phyloP scores from a whole-genome alignment of 2,797 vertebrate genomes.

The Coreius guichenoti region DNA sequence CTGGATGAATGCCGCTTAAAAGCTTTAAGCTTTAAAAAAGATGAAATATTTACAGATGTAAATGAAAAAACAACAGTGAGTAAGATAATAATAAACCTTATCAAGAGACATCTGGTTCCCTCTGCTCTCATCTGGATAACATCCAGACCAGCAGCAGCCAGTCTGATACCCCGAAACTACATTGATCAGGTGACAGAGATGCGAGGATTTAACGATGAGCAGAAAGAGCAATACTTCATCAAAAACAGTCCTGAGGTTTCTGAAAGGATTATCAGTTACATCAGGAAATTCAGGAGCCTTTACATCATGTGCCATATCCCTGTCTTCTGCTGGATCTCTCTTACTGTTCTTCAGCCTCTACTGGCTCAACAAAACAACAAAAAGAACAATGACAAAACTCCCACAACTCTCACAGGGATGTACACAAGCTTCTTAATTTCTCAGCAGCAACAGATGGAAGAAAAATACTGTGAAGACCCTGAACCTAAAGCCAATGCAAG shows the following conservation, averaged over 20 bases:
- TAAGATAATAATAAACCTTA: too few relatives aligned
- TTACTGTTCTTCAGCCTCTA: neutral
- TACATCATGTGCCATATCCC: neutral
- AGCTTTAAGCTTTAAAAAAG: too few relatives aligned
- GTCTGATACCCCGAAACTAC: too few relatives aligned
- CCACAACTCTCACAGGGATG: conserved; percentile 24
- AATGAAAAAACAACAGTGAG: too few relatives aligned
- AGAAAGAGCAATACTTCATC: neutral
- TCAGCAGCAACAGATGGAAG: neutral
- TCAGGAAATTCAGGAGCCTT: neutral
- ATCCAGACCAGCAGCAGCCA: too few relatives aligned
- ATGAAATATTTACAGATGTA: too few relatives aligned
- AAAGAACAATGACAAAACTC: neutral
- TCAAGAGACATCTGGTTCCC: too few relatives aligned
- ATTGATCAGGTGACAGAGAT: too few relatives aligned
- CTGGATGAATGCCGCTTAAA: too few relatives aligned
- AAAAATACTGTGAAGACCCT: neutral
- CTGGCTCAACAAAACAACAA: neutral
- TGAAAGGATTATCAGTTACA: neutral
- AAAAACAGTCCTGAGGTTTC: neutral
- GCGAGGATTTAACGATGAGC: too few relatives aligned
- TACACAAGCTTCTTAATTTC: neutral
- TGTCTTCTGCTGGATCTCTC: neutral
- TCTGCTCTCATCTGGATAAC: too few relatives aligned
- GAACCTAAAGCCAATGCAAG: neutral